Base-by-base conservation (phyloP, 2,888 invertebrate genomes). In the Acrobasis repandana region DNA sequence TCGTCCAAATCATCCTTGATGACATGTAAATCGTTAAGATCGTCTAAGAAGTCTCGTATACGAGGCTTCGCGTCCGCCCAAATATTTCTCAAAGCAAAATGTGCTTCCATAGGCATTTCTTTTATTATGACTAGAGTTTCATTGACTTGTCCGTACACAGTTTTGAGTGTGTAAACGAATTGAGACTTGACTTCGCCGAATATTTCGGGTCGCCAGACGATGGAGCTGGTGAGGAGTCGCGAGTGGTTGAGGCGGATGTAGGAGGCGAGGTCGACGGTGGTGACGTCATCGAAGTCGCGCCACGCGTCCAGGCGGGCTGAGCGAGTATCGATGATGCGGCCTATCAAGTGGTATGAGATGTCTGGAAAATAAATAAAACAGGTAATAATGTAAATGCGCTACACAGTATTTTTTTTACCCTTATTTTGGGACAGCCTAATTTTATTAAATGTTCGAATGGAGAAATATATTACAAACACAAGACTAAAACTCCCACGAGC, bases 171-270 rank as follows among this genome's bases (percentile, higher is more conserved):
- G 54, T 80, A 81, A 0, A 88, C 77, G 0, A 84, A 83, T 49
- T 84, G 79, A 0, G 85, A 74, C 69, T 87, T 91, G 0, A 92
- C 76, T 72, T 93, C 92, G 60, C 83, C 74, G 72, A 94, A 95
- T 28, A 97, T 94, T 67, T 95, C 94, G 0, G 97, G 96, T 20
- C 97, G 93, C 97, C 97, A 97, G 63, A 94, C 92, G 20, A 97
- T 87, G n/a, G 94, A 94, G 63, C 97, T 96, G 1, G 96, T 96
- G 14, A 97, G 91, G 0, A 97, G 90, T 46, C 97, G 93, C 0
- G 97, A 97, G 79, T 97, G 97, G 86, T 97, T 97, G 69, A 97
- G 93, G 33, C 95, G 94, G 52, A 97, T 88, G 80, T 96, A 97
- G 20, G 96, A 97, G 4, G 95, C 94, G 20, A 97, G 86, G 82